phyloP scores from a whole-genome alignment of 2,113 vertebrate genomes.

The Perccottus glenii region DNA sequence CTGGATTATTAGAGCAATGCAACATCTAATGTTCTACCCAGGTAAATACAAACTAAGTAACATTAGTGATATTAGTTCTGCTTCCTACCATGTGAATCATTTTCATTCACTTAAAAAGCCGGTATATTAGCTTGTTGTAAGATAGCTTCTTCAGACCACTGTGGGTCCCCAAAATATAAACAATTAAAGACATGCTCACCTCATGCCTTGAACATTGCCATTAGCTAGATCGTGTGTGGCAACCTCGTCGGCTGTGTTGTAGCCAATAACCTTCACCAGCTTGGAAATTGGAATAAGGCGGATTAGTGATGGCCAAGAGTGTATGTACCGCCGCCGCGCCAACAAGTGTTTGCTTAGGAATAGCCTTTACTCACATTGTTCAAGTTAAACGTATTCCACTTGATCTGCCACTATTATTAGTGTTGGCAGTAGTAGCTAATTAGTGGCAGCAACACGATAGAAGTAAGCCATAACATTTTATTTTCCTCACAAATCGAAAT shows the following conservation, averaged over 20 bases:
- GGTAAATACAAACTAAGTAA: too few relatives aligned
- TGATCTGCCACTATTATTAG: too few relatives aligned
- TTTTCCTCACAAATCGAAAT: too few relatives aligned
- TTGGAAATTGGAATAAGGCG: constrained; percentile 52
- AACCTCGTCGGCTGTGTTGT: constrained; percentile 12
- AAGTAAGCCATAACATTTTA: too few relatives aligned
- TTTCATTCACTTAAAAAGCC: background rate
- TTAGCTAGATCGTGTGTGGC: background rate
- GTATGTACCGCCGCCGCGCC: background rate
- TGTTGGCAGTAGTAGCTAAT: too few relatives aligned
- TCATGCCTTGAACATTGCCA: constrained; percentile 20
- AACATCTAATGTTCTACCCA: too few relatives aligned
- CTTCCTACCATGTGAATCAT: constrained; percentile 11
- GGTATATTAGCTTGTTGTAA: background rate
- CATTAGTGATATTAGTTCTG: background rate
- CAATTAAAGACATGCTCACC: constrained; percentile 39
- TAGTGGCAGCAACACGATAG: too few relatives aligned
- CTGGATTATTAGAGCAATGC: too few relatives aligned
- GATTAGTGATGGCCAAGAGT: constrained; percentile 65
- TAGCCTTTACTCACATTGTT: background rate
- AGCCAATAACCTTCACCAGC: constrained; percentile 33
- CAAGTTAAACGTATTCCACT: too few relatives aligned
- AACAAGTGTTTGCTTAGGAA: background rate
- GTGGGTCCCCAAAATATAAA: background rate
- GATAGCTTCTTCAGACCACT: background rate